A percentile compares a stretch with the other conserved stretches of the same genome.
Evolutionary conservation across 1,140 invertebrate genomes (phyloP).

Genomic region (Nomia melanderi): DNA sequence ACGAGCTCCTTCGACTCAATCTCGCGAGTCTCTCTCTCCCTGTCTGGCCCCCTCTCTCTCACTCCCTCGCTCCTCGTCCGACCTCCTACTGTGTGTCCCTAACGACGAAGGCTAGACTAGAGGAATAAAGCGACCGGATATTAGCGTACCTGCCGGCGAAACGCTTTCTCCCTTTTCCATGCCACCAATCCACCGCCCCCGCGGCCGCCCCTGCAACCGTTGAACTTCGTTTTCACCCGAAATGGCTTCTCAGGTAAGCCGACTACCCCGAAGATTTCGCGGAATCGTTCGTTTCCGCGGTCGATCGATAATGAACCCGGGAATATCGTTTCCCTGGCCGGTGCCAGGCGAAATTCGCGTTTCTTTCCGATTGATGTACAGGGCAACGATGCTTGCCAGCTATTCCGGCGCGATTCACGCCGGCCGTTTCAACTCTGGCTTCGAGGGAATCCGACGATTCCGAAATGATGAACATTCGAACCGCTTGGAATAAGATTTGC

Average conservation of each 20-base stretch:
- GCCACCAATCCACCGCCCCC: neutral
- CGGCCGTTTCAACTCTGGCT: too few species aligned
- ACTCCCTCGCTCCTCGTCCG: neutral
- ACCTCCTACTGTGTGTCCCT: slow-evolving; percentile 12
- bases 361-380: too few species aligned
- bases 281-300: neutral
- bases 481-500: too few species aligned
- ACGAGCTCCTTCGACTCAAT: slow-evolving; percentile 59
- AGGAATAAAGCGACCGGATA: slow-evolving; percentile 57
- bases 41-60: neutral
- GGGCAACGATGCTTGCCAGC: too few species aligned
- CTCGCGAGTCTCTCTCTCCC: slow-evolving; percentile 14
- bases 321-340: too few species aligned
- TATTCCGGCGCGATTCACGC: too few species aligned
- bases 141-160: slow-evolving; percentile 54
- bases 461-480: too few species aligned
- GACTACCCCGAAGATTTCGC: slow-evolving; percentile 21
- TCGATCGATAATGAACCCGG: slow-evolving; percentile 17
- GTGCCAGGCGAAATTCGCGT: too few species aligned
- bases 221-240: slow-evolving; percentile 8
- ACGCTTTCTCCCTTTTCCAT: slow-evolving; percentile 22
- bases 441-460: too few species aligned
- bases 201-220: too few species aligned
- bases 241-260: slow-evolving; percentile 37
- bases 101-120: slow-evolving; percentile 38